Evolutionary conservation across 1,140 invertebrate genomes (phyloP), one percentile per base, ranked within the genome.

Genomic region (Notospermus geniculatus): DNA sequence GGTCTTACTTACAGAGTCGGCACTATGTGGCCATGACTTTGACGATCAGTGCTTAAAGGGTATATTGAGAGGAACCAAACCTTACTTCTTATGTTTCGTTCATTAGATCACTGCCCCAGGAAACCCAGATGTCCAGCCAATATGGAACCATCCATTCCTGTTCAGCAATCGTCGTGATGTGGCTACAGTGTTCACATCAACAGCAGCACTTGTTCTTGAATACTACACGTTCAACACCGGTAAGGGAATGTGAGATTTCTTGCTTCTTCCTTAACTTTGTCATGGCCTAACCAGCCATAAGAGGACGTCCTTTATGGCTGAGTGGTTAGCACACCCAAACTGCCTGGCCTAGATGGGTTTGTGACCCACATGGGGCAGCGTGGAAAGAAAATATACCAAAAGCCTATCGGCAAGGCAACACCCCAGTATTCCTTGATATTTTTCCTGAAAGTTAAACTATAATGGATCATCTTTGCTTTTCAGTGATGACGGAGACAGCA

Each of bases 141-240:
- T 41, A 2, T 76, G 74, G 74, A 70, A 74, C 52, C 74, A 76
- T 58, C 71, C 71, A 15, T 76, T 63, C 53, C 59, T 76, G 52
- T 76, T 76, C 60, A 68, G 66, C 66, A 68, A 74, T 22, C 64
- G 66, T 22, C 67, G 71, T 25, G 74, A 76, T 39, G 73, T 71
- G 30, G 74, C 72, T 23, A 76, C 74, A 0, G 59, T 76, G 59
- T 76, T 74, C 59, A 75, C 73, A 19, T 70, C 73, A 11, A 60
- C 62, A 46, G 73, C 73, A 23, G 73, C 73, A 2, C 63, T 75
- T 23, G 70, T 75, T 23, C 54, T 75, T 32, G 73, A 75, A 52
- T 75, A 71, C 59, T 73, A 75, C 43, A 62, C 65, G 22, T 68
- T 70, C 13, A 71, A 65, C 57, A 27, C 50, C 54, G 70, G 73